Evolutionary conservation across 37 sponge, comb jelly and placozoan species (phyloP).

Genomic region (Diacarnus erythraeanus): DNA sequence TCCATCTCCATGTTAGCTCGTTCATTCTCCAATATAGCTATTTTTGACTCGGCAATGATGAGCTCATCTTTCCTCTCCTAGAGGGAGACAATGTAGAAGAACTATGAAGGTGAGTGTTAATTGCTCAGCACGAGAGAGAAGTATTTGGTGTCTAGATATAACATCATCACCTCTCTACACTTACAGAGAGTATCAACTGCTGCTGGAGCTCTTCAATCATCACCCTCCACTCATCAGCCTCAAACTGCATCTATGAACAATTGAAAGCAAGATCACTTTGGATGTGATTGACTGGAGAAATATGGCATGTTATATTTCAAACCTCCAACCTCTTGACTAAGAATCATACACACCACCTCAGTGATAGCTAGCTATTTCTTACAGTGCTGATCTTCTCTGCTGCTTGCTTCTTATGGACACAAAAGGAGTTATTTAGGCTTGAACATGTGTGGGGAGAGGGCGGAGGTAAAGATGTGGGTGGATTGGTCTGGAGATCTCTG

Average conservation of each 20-base stretch:
- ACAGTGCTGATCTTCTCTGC: background rate
- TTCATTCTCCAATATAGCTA: background rate
- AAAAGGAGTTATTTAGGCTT: background rate
- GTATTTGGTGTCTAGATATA: background rate
- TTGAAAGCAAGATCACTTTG: too few relatives aligned
- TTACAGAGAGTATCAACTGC: background rate
- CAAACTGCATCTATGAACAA: slow-evolving; percentile 10
- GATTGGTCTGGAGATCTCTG: too few relatives aligned
- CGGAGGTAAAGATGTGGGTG: too few relatives aligned
- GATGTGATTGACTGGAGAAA: too few relatives aligned
- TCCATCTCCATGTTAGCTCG: background rate
- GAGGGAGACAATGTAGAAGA: background rate
- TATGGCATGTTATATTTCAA: too few relatives aligned
- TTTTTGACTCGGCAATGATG: background rate
- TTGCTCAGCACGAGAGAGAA: background rate
- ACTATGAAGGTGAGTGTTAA: background rate
- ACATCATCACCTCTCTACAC: background rate
- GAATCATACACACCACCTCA: background rate
- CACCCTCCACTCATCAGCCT: background rate
- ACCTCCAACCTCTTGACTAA: too few relatives aligned
- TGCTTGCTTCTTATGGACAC: background rate
- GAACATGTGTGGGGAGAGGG: background rate
- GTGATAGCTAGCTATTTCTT: background rate
- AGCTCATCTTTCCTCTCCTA: background rate
- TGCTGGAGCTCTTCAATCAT: background rate